Percentiles rank a stretch among this genome's conserved stretches.
phyloP scores from a whole-genome alignment of 2,113 vertebrate genomes.

The Butastur rufipennis region DNA sequence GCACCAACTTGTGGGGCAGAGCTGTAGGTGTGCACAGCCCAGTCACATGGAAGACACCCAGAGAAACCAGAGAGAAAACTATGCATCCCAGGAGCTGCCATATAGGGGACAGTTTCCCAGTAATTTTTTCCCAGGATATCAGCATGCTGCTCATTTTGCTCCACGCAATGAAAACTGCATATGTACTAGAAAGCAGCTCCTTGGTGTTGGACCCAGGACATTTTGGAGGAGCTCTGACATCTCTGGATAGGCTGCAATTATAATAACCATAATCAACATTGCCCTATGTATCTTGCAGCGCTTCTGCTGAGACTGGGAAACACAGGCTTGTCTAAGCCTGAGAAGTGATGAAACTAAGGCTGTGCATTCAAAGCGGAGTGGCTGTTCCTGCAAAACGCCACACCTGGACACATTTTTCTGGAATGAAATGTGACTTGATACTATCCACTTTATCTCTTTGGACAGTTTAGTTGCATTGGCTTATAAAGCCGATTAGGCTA shows the following conservation, averaged over 20 bases:
- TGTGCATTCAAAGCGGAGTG: not conserved
- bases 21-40: not conserved
- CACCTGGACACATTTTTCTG: not conserved
- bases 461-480: not conserved
- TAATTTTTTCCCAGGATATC: not conserved
- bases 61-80: not conserved
- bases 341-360: not conserved
- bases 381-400: not conserved
- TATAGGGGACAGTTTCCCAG: not conserved
- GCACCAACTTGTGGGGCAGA: constrained; percentile 4
- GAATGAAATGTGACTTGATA: not conserved
- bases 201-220: not conserved
- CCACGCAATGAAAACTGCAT: not conserved
- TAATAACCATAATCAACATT: not conserved
- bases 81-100: not conserved
- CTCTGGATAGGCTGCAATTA: not conserved
- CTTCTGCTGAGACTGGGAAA: not conserved
- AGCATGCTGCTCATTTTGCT: not conserved
- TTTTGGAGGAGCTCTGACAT: not conserved
- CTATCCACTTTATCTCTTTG: not conserved
- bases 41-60: not conserved
- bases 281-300: not conserved
- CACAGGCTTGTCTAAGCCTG: not conserved
- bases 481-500: not conserved
- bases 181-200: not conserved